These are phyloP conservation scores for Leucozona laternaria DNA, from an alignment of 2,888 invertebrate species.

Conservation along the genomic window DNA sequence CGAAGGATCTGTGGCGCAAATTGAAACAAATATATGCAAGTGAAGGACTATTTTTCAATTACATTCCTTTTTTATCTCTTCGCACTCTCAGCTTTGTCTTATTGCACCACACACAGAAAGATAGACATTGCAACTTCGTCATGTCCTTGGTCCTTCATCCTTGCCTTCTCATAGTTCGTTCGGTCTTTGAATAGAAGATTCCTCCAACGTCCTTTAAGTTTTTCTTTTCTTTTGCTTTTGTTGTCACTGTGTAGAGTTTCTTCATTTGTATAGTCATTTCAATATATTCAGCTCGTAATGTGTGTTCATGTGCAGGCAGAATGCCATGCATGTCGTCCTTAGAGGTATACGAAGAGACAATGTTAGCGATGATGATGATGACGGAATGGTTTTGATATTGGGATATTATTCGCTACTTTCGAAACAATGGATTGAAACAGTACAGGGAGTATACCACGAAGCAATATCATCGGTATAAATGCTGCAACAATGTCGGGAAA, in stretches of 20 bases:
- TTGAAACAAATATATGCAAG: constrained; percentile 72
- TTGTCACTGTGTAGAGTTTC: constrained; percentile 49
- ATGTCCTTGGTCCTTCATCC: constrained; percentile 56
- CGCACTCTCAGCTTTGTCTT: constrained; percentile 29
- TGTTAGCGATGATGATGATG: constrained; percentile 63
- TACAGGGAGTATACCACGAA: constrained; percentile 27
- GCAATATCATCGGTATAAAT: constrained; percentile 63
- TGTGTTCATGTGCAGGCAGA: constrained; percentile 19
- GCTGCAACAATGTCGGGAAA: constrained; percentile 41
- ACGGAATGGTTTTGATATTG: constrained; percentile 72
- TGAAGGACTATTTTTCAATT: constrained; percentile 74
- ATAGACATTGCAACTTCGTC: constrained; percentile 40
- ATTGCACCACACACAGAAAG: constrained; percentile 11
- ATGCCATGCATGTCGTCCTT: constrained; percentile 65
- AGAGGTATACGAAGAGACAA: constrained; percentile 52
- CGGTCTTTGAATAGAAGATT: constrained; percentile 17
- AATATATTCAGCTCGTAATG: constrained; percentile 36
- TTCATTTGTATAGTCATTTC: constrained; percentile 67
- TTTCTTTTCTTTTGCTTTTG: constrained; percentile 29
- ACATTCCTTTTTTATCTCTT: constrained; percentile 29
- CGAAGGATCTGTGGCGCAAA: constrained; percentile 66
- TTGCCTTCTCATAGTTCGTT: background rate
- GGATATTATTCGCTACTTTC: constrained; percentile 69
- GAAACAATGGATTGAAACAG: constrained; percentile 62
- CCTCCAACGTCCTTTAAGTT: constrained; percentile 22